phyloP scores from a whole-genome alignment of 2,113 vertebrate genomes.

The Patagioenas fasciata region DNA sequence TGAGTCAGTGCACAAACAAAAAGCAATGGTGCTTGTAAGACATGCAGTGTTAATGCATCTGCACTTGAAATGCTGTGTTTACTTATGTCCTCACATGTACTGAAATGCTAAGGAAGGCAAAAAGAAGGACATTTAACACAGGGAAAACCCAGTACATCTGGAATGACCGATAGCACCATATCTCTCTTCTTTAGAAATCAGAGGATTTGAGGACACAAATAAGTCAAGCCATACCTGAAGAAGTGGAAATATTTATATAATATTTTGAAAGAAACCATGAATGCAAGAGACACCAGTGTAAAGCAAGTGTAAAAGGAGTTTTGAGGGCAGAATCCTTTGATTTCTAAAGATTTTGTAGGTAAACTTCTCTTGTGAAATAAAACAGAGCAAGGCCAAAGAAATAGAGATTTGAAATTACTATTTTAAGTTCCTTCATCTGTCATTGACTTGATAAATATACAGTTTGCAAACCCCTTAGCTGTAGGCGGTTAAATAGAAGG shows the following conservation, averaged over 20 bases:
- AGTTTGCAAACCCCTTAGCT: conserved; percentile 20
- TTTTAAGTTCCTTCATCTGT: conserved; percentile 45
- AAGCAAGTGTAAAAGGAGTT: not conserved
- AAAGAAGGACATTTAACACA: not conserved
- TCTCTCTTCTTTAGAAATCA: not conserved
- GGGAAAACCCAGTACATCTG: not conserved
- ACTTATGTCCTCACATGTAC: not conserved
- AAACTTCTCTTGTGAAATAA: conserved; percentile 8
- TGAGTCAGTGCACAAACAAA: not conserved
- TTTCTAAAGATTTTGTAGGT: not conserved
- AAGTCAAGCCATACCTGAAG: not conserved
- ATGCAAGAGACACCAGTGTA: not conserved
- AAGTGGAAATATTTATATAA: not conserved
- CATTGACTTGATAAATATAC: conserved; percentile 26
- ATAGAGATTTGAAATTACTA: conserved; percentile 6
- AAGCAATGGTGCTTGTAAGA: not conserved
- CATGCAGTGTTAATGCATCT: rapidly evolving
- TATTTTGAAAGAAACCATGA: not conserved
- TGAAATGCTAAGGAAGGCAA: not conserved
- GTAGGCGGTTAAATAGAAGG: conserved; percentile 10
- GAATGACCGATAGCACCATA: not conserved
- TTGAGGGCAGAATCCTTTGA: not conserved
- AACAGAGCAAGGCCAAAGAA: conserved; percentile 30
- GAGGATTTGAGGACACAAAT: not conserved
- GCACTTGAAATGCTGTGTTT: not conserved